A percentile compares a stretch with the other conserved stretches of the same genome.
Evolutionary conservation across 1,140 invertebrate species (phyloP).

Genomic region (Hylaeus anthracinus): DNA sequence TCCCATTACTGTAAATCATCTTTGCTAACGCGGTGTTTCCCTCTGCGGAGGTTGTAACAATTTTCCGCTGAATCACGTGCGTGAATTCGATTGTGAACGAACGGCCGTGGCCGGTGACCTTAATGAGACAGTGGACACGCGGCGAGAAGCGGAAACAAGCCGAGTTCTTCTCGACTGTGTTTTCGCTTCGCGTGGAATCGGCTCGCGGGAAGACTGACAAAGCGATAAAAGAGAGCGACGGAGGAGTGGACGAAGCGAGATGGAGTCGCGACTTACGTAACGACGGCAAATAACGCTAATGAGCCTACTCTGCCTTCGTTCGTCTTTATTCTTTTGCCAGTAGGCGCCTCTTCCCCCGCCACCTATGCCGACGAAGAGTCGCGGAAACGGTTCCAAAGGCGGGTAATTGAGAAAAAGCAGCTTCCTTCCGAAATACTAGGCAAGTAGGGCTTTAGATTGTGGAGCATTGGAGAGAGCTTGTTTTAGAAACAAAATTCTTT

Average conservation of each 20-base stretch:
- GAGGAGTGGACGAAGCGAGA: slow-evolving; percentile 41
- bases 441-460: too few relatives aligned
- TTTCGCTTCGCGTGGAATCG: slow-evolving; percentile 15
- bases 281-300: slow-evolving; percentile 80
- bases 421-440: too few relatives aligned
- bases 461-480: too few relatives aligned
- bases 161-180: background rate
- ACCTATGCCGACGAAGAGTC: slow-evolving; percentile 9
- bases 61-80: background rate
- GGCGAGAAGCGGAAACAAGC: background rate
- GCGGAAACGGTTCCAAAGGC: slow-evolving; percentile 18
- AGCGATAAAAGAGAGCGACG: slow-evolving; percentile 27
- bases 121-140: slow-evolving; percentile 14
- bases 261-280: slow-evolving; percentile 74
- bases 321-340: slow-evolving; percentile 38
- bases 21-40: too few relatives aligned
- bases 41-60: too few relatives aligned
- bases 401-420: slow-evolving; percentile 13
- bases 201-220: slow-evolving; percentile 9
- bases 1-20: too few relatives aligned
- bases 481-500: too few relatives aligned
- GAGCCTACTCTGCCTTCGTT: slow-evolving; percentile 73
- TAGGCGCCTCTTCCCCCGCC: background rate
- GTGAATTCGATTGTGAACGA: background rate
- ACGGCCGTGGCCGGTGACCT: background rate